These are phyloP conservation scores for Ptilorrhoa leucosticta DNA, from an alignment of 2,113 vertebrate genomes.

Conservation along the genomic window DNA sequence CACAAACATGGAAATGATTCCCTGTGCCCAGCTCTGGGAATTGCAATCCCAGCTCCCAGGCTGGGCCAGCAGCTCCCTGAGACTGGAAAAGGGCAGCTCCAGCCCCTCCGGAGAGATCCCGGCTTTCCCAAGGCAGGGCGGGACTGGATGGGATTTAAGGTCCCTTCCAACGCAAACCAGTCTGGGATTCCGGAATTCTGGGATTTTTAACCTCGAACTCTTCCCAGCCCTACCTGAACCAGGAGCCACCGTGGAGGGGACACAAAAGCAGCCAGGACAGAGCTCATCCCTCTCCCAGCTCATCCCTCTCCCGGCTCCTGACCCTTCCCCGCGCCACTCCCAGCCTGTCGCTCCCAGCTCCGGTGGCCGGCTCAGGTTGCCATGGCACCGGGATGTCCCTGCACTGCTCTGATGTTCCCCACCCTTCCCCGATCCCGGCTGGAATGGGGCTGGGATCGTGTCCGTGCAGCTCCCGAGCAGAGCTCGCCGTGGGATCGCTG, in stretches of 20 bases:
- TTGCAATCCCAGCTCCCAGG: background rate
- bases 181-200: background rate
- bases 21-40: background rate
- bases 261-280: too few species aligned
- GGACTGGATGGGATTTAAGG: too few species aligned
- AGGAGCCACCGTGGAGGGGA: background rate
- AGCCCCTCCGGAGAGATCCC: rapidly evolving
- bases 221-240: background rate
- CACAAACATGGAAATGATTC: rapidly evolving
- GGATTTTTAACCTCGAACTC: background rate
- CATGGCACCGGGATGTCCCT: background rate
- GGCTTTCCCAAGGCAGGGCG: background rate
- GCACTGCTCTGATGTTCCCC: background rate
- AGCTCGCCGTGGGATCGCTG: background rate
- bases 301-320: background rate
- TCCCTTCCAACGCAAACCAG: too few species aligned
- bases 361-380: background rate
- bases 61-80: background rate
- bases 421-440: background rate
- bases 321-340: background rate
- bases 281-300: background rate
- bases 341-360: background rate
- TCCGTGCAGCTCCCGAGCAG: background rate
- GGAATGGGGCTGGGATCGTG: background rate
- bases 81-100: rapidly evolving